Percentiles rank a stretch among this genome's conserved stretches.
Conservation (phyloP, 2,113 vertebrate species). For the Myodes glareolus region DNA sequence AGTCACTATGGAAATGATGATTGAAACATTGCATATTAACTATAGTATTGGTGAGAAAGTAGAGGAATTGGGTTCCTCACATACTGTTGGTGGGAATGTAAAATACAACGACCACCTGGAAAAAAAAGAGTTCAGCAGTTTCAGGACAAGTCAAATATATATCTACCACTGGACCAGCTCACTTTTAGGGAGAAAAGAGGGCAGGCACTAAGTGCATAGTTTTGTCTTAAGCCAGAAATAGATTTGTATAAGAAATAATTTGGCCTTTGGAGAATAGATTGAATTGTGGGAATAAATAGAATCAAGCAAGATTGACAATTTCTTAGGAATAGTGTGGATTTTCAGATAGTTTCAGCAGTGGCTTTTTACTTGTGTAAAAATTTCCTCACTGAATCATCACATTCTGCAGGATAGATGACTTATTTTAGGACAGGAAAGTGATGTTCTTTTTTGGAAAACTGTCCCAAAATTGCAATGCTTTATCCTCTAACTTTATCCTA, state of each 20-base stretch:
- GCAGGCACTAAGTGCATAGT: neutral
- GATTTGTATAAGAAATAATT: neutral
- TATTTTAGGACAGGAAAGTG: constrained; percentile 13
- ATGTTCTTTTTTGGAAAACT: neutral
- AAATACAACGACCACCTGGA: neutral
- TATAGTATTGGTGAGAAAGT: neutral
- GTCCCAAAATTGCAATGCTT: neutral
- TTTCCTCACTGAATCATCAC: neutral
- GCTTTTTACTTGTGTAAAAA: neutral
- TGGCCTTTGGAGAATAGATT: neutral
- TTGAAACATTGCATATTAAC: neutral
- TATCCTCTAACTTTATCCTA: neutral
- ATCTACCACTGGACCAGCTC: neutral
- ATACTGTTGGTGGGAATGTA: neutral
- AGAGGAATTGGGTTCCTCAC: neutral
- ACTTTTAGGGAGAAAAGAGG: constrained; percentile 7
- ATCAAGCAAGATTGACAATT: neutral
- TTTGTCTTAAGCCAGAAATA: constrained; percentile 38
- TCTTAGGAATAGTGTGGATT: neutral
- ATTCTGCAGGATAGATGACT: neutral
- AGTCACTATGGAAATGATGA: neutral
- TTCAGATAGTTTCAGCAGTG: constrained; percentile 9
- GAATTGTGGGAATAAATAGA: neutral
- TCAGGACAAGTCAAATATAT: neutral
- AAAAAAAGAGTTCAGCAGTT: neutral